Base-by-base conservation (phyloP, 2,888 invertebrate genomes). In the Coenonympha glycerion region DNA sequence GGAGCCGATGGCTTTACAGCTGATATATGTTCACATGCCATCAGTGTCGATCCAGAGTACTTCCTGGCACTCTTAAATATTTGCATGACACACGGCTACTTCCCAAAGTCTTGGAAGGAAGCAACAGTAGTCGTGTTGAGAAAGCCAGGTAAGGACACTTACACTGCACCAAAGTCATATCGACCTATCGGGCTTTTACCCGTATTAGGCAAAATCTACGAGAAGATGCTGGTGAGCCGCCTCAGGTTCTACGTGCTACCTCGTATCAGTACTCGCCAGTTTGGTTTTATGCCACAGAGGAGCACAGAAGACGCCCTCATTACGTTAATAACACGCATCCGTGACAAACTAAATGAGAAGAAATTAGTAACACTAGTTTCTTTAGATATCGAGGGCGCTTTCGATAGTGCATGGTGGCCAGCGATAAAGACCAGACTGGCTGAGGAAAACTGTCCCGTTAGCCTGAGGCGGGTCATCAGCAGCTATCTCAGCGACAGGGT, bases 391-490 rank as follows among this genome's bases (percentile, higher is more conserved):
- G 54, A 59, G 40, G 59, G 57, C 1, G 57, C 59, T n/a, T 59
- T 57, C 22, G 56, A 55, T 21, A 55, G 47, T 37, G 53, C 58
- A 0, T 58, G 56, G 56, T 60, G 60, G 60, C 58, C 60, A 0
- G 48, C 47, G 0, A 47, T 57, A 1, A 46, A 13, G 3, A 1
- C 18, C 1, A 36, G 44, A 6, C 49, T 57, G 0, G 19, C 8
- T 1, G 34, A 13, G 1, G 36, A 47, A 18, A 41, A 30, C 8
- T 41, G 26, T 8, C 26, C 44, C 6, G 8, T n/a, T 3, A 19
- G 37, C 5, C 11, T 37, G 2, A 18, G 22, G 3, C 8, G 13
- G 5, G 8, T 44, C 1, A 9, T 60, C 0, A 15, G 13, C 9
- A 48, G 48, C 28, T 60, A 62, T 22, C 37, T 61, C 0, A 8